A percentile compares a stretch with the other conserved stretches of the same genome.
Conservation (phyloP, 2,797 vertebrate species). For the Anguilla anguilla region DNA sequence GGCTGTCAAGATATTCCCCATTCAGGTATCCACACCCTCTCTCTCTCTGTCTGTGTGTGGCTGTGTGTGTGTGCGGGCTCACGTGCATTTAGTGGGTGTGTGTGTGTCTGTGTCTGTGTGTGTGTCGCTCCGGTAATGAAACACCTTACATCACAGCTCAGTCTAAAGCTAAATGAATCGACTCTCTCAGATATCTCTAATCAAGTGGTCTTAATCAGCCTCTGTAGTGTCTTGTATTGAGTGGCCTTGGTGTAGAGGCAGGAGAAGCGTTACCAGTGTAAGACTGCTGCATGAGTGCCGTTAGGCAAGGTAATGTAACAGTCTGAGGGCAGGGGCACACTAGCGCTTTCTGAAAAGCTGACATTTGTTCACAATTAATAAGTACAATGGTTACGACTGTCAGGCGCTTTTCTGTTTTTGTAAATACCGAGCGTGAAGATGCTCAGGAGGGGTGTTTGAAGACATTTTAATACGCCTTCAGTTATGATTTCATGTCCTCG, state of each 20-base stretch:
- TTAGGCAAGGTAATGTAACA: not conserved
- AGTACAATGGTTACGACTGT: too few species aligned
- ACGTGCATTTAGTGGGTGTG: too few species aligned
- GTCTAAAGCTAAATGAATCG: not conserved
- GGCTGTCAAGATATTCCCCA: slow-evolving; percentile 91
- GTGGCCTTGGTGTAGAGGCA: not conserved
- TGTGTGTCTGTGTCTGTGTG: not conserved
- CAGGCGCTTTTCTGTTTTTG: not conserved
- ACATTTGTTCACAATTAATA: not conserved
- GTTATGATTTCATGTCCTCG: too few species aligned
- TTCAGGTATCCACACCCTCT: slow-evolving; percentile 75
- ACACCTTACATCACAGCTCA: not conserved
- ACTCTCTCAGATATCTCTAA: not conserved
- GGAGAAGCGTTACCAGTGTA: not conserved
- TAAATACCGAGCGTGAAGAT: not conserved
- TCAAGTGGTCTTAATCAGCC: not conserved
- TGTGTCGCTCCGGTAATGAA: not conserved
- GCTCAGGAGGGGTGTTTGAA: not conserved
- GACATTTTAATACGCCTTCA: too few species aligned
- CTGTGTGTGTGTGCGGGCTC: not conserved
- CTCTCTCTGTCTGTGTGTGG: not conserved
- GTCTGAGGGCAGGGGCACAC: not conserved
- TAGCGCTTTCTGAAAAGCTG: not conserved
- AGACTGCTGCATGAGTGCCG: not conserved
- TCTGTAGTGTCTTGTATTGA: not conserved